Base-by-base conservation (phyloP, 2,113 vertebrate species). In the Lichenostomus cassidix region DNA sequence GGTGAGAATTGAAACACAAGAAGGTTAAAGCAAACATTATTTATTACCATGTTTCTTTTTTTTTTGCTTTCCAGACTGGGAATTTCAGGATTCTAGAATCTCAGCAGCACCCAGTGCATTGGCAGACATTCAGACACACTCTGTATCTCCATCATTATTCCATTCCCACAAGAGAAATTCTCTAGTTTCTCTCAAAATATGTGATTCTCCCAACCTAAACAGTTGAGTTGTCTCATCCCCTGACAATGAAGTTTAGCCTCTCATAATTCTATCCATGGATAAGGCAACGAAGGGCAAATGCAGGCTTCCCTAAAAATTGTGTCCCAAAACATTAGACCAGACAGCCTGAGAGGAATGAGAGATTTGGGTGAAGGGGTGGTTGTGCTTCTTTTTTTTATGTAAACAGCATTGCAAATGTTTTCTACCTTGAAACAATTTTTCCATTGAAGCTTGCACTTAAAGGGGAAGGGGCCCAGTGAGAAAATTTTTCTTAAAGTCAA, bases 11-110 rank as follows among this genome's bases (percentile, higher is more conserved):
- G 39, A 90, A 95, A 92, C 76, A 89, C 69, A 81, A 69, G 39
- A 89, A 96, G 85, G 82, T 90, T 95, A 93, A 92, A 92, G 53
- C 18, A 90, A 96, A 79, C 56, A 81, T 76, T 95, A 89, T 79
- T 92, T 95, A 92, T 83, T 88, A 62, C 50, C 33, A 17, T 58
- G 37, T 11, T 46, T 21, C 7, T 12, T 28, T 24, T 27, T 50
- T 58, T 15, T 50, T 50, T 50, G 24, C 13, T 42, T 58, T 11
- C 7, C 44, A 67, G 64, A 82, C 4, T 12, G 3, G 80, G 33
- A 50, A 53, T 65, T 83, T 81, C n/a, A 68, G 41, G 46, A 69
- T 83, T 80, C 23, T 52, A 77, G 59, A 83, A 65, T 86, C 53
- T 74, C 83, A 59, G 12, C 41, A 92, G 49, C 35, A 69, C 9